phyloP scores from a whole-genome alignment of 2,113 vertebrate species.

The Grammomys surdaster region DNA sequence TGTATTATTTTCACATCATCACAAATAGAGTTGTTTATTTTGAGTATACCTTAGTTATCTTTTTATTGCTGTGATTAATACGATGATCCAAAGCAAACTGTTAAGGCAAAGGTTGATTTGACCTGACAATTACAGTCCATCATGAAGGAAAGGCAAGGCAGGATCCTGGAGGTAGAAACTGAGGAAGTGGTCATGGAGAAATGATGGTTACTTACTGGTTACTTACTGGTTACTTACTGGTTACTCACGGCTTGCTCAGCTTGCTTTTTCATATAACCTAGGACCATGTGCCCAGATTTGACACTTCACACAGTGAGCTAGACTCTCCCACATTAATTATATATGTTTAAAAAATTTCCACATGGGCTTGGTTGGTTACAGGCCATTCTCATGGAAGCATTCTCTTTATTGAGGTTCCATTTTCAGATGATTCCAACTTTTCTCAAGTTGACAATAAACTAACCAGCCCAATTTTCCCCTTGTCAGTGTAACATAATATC shows the following conservation, averaged over 20 bases:
- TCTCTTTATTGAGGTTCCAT: background rate
- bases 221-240: no score
- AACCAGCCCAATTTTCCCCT: background rate
- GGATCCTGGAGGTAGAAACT: background rate
- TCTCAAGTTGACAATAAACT: background rate
- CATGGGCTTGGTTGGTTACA: background rate
- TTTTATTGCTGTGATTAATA: background rate
- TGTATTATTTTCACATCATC: background rate
- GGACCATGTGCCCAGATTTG: background rate
- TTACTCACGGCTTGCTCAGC: background rate
- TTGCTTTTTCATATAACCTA: background rate
- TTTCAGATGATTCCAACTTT: background rate
- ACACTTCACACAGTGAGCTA: background rate
- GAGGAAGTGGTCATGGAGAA: background rate
- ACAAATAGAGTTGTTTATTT: background rate
- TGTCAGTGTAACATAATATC: background rate
- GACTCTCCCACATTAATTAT: background rate
- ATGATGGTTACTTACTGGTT: background rate
- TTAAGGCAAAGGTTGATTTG: background rate
- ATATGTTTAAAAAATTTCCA: background rate
- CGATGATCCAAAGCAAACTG: background rate
- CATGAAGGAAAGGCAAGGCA: background rate
- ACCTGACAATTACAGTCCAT: background rate
- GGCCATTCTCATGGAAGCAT: background rate
- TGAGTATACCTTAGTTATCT: background rate